Evolutionary conservation across 1,140 invertebrate species (phyloP), one percentile per base, ranked within the genome.

Genomic region (Drosophila malerkotliana): DNA sequence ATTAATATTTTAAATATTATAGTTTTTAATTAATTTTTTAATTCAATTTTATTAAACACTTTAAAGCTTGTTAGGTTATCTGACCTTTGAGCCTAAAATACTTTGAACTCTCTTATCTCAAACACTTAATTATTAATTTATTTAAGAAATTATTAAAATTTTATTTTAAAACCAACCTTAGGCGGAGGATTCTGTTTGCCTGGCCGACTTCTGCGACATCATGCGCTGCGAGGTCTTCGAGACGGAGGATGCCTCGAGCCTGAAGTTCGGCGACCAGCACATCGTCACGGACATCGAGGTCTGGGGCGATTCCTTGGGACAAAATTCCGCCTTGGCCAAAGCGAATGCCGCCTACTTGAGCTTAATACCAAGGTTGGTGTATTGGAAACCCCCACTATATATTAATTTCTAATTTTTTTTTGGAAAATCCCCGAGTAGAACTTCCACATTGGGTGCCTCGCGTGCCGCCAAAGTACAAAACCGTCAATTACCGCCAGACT

Each of bases 141-240:
- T 28, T 28, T 28, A 6, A 28, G 5, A 9, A 18, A 14, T 7
- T 12, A 47, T 24, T 28, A 28, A 28, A 6, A 28, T 28, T 28
- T 6, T 28, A 6, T 28, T 28, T 28, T 28, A 4, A 6, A 7
- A 28, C 26, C 26, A 28, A 28, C 8, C 26, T 5, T 21, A 98
- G 97, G 96, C 95, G 39, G 96, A 97, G 92, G 97, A 98, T 90
- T 95, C 97, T 51, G 95, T 98, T 75, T 98, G 98, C 91, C 93
- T 98, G 71, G 96, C 97, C 44, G 97, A 98, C 91, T 98, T 96
- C 91, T 99, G 98, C 93, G 97, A 98, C 92, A 97, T 98, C 72
- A 98, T 98, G 95, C 94, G 98, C 66, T 99, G 97, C 92, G 96
- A 98, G 89, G 96, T 98, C 12, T 92, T 98, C 58, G 93, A 95